These are phyloP conservation scores for Australoheros facetus DNA, from an alignment of 2,797 vertebrate species.

Conservation along the genomic window DNA sequence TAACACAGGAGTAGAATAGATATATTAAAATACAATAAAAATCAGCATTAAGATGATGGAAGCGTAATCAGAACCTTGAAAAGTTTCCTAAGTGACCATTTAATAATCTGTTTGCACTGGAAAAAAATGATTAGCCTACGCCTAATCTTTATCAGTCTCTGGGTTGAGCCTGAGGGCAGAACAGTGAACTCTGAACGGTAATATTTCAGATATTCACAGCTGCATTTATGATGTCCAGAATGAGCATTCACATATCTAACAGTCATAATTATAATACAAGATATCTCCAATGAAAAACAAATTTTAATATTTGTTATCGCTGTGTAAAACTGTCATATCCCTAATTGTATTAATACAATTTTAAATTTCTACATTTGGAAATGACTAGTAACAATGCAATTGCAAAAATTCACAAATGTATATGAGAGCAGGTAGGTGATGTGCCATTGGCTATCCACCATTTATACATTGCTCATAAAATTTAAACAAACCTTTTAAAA, in stretches of 20 bases:
- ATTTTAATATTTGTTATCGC: background rate
- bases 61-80: background rate
- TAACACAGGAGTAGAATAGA: accelerated
- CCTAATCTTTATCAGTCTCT: background rate
- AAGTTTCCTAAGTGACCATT: background rate
- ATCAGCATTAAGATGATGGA: background rate
- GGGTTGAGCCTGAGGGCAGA: background rate
- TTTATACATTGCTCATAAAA: too few species aligned
- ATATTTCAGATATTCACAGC: background rate
- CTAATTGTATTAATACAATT: background rate
- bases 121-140: background rate
- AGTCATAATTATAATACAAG: background rate
- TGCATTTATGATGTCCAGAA: background rate
- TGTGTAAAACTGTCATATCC: background rate
- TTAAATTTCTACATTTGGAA: too few species aligned
- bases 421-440: too few species aligned
- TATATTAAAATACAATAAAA: background rate
- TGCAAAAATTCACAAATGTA: too few species aligned
- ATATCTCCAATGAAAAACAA: background rate
- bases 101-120: background rate
- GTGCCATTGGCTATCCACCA: too few species aligned
- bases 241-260: background rate
- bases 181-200: background rate
- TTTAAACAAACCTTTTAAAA: too few species aligned
- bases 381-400: too few species aligned